Percentiles rank a stretch among this genome's conserved stretches.
Evolutionary conservation across 37 sponge, comb jelly and placozoan species (phyloP).

Genomic region (Theonella swinhoei): DNA sequence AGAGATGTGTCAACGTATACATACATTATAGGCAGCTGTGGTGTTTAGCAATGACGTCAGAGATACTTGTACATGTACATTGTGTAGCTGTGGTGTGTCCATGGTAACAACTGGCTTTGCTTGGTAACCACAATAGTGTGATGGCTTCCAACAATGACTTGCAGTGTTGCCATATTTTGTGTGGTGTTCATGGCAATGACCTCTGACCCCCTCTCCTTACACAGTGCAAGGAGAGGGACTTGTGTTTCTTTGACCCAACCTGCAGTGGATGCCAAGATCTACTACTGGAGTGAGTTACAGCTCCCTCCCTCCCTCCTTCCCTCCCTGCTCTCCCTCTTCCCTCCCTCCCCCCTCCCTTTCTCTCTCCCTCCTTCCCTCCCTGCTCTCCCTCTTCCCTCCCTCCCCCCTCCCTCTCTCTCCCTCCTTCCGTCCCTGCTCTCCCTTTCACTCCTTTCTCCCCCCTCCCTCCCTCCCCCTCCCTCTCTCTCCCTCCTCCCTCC

Average conservation of each 20-base stretch:
- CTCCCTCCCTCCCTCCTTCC: not conserved
- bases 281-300: slow-evolving; percentile 63
- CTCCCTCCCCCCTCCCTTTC: not conserved
- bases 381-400: not conserved
- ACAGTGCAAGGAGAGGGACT: slow-evolving; percentile 62
- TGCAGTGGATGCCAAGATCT: slow-evolving; percentile 78
- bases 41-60: no score
- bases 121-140: no score
- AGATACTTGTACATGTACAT: no score
- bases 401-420: not conserved
- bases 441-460: not conserved
- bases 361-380: slow-evolving; percentile 22
- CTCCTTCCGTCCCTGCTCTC: not conserved
- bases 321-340: not conserved
- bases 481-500: not conserved
- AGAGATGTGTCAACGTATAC: no score
- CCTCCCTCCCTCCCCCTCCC: not conserved
- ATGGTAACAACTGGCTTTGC: no score
- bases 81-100: no score
- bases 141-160: no score
- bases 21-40: no score
- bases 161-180: no score
- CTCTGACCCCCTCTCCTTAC: not conserved
- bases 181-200: no score
- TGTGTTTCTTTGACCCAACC: slow-evolving; percentile 82